Evolutionary conservation across 2,113 vertebrate species (phyloP).

Genomic region (Ptilorrhoa leucosticta): DNA sequence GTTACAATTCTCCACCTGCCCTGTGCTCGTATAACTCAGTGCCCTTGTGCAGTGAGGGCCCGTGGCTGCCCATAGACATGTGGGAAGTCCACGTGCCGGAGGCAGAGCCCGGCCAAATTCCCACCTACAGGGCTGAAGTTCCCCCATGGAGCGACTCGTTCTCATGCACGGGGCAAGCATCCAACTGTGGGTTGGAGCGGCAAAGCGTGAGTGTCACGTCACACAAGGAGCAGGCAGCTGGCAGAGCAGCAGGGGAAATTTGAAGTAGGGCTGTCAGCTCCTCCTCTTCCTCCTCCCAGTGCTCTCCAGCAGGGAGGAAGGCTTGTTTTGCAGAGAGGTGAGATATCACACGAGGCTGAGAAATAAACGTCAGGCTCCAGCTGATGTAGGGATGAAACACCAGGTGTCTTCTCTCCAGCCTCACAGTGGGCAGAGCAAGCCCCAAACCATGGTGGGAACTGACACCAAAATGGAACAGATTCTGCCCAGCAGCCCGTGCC

Average conservation of each 20-base stretch:
- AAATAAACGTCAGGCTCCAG: not conserved
- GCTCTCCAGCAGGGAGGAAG: constrained; percentile 12
- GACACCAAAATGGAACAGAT: not conserved
- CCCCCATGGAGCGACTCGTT: not conserved
- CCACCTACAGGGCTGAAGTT: not conserved
- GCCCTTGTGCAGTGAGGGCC: not conserved
- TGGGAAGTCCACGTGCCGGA: accelerated
- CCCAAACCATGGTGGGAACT: not conserved
- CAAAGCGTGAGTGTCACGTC: not conserved
- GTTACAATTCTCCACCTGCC: not conserved
- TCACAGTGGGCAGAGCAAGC: accelerated
- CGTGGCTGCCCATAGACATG: accelerated
- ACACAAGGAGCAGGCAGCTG: not conserved
- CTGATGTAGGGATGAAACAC: not conserved
- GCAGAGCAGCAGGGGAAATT: constrained; percentile 25
- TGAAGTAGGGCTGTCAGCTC: constrained; percentile 12
- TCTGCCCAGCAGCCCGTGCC: not conserved
- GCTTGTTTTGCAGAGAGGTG: constrained; percentile 40
- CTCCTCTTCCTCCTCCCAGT: constrained; percentile 32
- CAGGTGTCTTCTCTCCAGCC: not conserved
- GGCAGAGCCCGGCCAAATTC: not conserved
- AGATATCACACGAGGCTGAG: not conserved
- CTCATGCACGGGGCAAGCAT: not conserved
- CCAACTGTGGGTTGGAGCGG: not conserved
- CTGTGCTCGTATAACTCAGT: not conserved